phyloP scores from a whole-genome alignment of 92 coral and sea anemone species.

The Phenganax subtilis region DNA sequence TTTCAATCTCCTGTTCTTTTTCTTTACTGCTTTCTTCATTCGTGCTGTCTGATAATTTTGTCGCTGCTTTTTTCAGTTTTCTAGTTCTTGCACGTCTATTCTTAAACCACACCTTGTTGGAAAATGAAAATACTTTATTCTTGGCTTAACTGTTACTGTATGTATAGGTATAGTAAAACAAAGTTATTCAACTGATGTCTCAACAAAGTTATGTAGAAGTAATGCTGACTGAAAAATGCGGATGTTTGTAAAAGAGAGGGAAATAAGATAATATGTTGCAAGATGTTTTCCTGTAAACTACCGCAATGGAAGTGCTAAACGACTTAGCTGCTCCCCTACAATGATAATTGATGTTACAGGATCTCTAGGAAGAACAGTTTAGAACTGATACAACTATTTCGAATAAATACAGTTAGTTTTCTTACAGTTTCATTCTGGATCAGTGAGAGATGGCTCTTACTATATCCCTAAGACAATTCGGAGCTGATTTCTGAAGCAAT shows the following conservation, averaged over 20 bases:
- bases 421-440: not conserved
- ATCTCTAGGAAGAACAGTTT: not conserved
- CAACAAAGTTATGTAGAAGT: not conserved
- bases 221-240: not conserved
- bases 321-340: conserved; percentile 12
- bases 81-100: conserved; percentile 30
- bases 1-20: not conserved
- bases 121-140: not conserved
- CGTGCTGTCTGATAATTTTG: not conserved
- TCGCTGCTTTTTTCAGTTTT: not conserved
- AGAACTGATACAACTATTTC: too few species aligned
- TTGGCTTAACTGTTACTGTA: too few species aligned
- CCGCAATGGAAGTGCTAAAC: conserved; percentile 31
- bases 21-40: conserved; percentile 5
- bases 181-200: too few species aligned
- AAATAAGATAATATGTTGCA: not conserved
- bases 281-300: conserved; percentile 24
- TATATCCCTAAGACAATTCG: not conserved
- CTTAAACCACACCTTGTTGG: conserved; percentile 27
- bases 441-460: not conserved
- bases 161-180: too few species aligned
- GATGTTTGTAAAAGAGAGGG: not conserved
- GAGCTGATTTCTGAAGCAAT: too few species aligned
- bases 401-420: not conserved
- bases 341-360: not conserved